phyloP scores from a whole-genome alignment of 2,113 vertebrate species.

The Junco hyemalis region DNA sequence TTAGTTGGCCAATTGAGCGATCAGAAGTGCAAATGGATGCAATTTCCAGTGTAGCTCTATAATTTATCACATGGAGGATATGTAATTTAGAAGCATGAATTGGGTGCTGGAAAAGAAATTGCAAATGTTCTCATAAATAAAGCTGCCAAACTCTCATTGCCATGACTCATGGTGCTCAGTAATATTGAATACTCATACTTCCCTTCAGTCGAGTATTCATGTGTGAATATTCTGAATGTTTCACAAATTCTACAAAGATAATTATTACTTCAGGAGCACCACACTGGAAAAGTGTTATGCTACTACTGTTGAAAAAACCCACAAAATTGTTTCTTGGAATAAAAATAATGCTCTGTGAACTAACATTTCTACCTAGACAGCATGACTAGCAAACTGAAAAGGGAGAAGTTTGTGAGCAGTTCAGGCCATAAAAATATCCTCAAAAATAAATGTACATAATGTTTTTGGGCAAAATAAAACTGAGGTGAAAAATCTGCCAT shows the following conservation, averaged over 20 bases:
- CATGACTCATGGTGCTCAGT: conserved; percentile 31
- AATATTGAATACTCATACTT: conserved; percentile 31
- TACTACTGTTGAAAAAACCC: not conserved
- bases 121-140: conserved; percentile 63
- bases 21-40: conserved; percentile 42
- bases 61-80: conserved; percentile 34
- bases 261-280: conserved; percentile 39
- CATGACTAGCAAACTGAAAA: not conserved
- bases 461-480: not conserved
- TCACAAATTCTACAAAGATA: conserved; percentile 44
- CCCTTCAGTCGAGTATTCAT: conserved; percentile 24
- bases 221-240: conserved; percentile 56
- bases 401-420: not conserved
- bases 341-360: not conserved
- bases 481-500: not conserved
- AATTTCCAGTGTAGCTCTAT: conserved; percentile 13
- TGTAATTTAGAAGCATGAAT: conserved; percentile 35
- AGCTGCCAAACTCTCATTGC: conserved; percentile 44
- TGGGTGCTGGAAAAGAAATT: conserved; percentile 46
- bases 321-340: not conserved
- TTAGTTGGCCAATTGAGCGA: not conserved
- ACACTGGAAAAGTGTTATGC: conserved; percentile 21
- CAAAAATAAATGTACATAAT: not conserved
- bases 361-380: not conserved
- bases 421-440: not conserved